Percentiles rank a stretch among this genome's conserved stretches.
These are phyloP conservation scores for Branchipolynoe longqiensis DNA, from an alignment of 2,888 invertebrate genomes.

Conservation along the genomic window DNA sequence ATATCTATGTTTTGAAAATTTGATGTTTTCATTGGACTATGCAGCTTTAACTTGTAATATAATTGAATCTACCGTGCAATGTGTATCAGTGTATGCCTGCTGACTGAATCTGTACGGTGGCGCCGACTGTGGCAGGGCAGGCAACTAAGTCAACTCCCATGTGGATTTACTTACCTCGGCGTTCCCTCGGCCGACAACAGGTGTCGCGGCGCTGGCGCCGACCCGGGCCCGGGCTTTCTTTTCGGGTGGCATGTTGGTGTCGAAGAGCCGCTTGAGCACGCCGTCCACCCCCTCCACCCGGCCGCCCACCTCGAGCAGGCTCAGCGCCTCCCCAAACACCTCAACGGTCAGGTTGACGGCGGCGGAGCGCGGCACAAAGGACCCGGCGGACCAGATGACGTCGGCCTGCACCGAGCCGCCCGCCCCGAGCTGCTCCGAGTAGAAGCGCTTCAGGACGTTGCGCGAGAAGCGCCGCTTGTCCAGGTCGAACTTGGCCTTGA, in stretches of 20 bases:
- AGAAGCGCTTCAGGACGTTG: slow-evolving; percentile 90
- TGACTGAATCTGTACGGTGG: too few relatives aligned
- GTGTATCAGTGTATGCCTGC: too few relatives aligned
- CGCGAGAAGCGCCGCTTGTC: slow-evolving; percentile 95
- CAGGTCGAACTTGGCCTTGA: slow-evolving; percentile 87
- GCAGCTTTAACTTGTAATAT: too few relatives aligned
- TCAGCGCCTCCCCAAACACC: slow-evolving; percentile 90
- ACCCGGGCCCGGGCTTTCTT: too few relatives aligned
- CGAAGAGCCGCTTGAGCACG: slow-evolving; percentile 88
- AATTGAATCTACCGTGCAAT: too few relatives aligned
- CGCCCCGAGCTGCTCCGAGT: slow-evolving; percentile 91
- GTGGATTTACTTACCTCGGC: slow-evolving; percentile 22
- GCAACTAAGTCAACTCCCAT: too few relatives aligned
- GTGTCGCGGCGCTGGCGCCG: background rate
- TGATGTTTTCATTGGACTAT: too few relatives aligned
- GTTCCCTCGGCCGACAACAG: background rate
- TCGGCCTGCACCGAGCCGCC: slow-evolving; percentile 78
- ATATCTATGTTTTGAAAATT: too few relatives aligned
- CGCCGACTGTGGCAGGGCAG: too few relatives aligned
- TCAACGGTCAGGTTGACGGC: slow-evolving; percentile 80
- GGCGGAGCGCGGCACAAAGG: slow-evolving; percentile 80
- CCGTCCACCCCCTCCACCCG: slow-evolving; percentile 93
- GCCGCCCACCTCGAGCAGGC: slow-evolving; percentile 90
- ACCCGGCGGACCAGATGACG: slow-evolving; percentile 79
- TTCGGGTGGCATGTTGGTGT: slow-evolving; percentile 10